Evolutionary conservation across 2,113 vertebrate genomes (phyloP).

Genomic region (Brevimyrus niger): DNA sequence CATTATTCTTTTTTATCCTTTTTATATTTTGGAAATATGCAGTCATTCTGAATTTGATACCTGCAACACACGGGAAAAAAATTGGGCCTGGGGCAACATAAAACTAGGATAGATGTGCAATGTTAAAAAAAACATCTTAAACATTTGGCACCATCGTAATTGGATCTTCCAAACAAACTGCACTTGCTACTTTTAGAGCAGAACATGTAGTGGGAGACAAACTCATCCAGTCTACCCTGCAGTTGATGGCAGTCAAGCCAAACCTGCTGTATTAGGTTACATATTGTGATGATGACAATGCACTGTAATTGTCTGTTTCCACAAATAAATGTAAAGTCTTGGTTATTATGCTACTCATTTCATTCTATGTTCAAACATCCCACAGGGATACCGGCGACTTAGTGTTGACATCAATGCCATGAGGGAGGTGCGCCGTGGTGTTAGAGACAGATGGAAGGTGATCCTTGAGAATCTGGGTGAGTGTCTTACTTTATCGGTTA

Average conservation of each 20-base stretch:
- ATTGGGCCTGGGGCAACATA: too few relatives aligned
- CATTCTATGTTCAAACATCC: not conserved
- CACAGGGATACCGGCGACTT: constrained; percentile 67
- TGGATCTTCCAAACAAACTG: not conserved
- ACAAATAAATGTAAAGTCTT: not conserved
- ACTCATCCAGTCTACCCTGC: not conserved
- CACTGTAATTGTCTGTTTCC: not conserved
- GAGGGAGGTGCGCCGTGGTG: constrained; percentile 65
- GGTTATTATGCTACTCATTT: not conserved
- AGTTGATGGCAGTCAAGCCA: not conserved
- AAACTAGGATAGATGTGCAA: too few relatives aligned
- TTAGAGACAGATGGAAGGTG: constrained; percentile 68
- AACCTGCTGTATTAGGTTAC: not conserved
- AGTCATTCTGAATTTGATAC: too few relatives aligned
- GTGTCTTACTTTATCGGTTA: not conserved
- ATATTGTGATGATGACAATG: not conserved
- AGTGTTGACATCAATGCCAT: constrained; percentile 72
- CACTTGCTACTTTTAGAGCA: not conserved
- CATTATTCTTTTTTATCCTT: too few relatives aligned
- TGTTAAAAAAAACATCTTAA: too few relatives aligned
- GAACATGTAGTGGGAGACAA: not conserved
- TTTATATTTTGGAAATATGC: too few relatives aligned
- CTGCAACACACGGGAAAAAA: too few relatives aligned
- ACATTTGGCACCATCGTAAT: too few relatives aligned
- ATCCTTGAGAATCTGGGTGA: constrained; percentile 69